Evolutionary conservation across 2,888 invertebrate genomes (phyloP), one percentile per base, ranked within the genome.

Genomic region (Exocentrus adspersus): DNA sequence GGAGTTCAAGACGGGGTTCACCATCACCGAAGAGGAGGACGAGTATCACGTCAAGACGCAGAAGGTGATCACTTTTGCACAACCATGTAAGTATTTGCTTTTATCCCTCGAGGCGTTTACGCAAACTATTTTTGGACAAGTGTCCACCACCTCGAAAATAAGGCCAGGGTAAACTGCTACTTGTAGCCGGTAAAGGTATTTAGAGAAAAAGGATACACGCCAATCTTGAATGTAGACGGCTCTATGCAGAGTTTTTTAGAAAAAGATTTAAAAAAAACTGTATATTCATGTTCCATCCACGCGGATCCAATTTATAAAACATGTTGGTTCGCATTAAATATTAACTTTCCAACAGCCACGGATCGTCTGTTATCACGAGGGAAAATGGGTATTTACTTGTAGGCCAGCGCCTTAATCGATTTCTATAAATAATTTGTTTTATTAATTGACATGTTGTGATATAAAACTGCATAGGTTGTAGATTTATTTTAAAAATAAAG

Each of bases 11-110:
- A 72, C 83, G 80, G 79, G 85, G 80, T 80, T 83, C 80, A 81
- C 83, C 81, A 79, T 86, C 82, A 83, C 85, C 81, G 81, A 87
- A 80, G 83, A 89, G 81, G 85, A 87, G 69, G 90, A 90, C 77
- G 89, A 90, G 80, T 89, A 87, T 83, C 87, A 88, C 77, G 87
- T 88, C 72, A 87, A 87, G 77, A 89, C 90, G 65, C 87, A 90
- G 80, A 88, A 87, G 78, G 86, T 90, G 75, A 83, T 90, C 81
- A 87, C 88, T 72, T 91, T 91, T 84, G 89, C 89, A 77, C 90
- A 83, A 71, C 79, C 78, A 65, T 81, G 83, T 83, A 79, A 83
- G 83, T 82, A 71, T 4, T 45, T 52, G n/a, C n/a, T 41, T 17
- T 30, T 24, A 1, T 19, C 6, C 6, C 10, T 7, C 28, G 28